Percentiles rank a stretch among this genome's conserved stretches.
Conservation (phyloP, 1,140 invertebrate species). For the Neotoxoptera formosana region DNA sequence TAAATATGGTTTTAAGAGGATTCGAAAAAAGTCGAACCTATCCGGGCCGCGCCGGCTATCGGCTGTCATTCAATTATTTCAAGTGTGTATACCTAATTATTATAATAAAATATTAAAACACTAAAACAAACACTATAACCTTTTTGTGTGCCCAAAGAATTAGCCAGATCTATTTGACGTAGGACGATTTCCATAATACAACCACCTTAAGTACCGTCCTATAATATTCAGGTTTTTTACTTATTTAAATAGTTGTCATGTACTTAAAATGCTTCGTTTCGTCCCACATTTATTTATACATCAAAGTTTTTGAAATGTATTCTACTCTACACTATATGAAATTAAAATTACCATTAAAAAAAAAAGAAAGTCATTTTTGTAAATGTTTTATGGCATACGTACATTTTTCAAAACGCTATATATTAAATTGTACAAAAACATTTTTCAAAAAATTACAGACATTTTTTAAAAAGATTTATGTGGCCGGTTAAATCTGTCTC, state of each 20-base stretch:
- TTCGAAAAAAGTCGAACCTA: background rate
- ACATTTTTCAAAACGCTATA: too few species aligned
- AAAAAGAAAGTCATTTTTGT: too few species aligned
- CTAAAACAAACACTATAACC: background rate
- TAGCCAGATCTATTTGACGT: background rate
- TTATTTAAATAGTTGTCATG: background rate
- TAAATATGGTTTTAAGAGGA: background rate
- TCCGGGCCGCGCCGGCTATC: background rate
- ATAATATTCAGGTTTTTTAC: background rate
- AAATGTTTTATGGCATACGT: too few species aligned
- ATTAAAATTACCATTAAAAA: too few species aligned
- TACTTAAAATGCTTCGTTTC: background rate
- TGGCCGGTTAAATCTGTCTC: too few species aligned
- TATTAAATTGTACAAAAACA: too few species aligned
- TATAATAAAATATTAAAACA: background rate
- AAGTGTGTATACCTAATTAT: background rate
- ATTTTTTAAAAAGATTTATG: too few species aligned
- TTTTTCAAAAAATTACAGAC: too few species aligned
- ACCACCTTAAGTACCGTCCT: background rate
- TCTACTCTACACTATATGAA: too few species aligned
- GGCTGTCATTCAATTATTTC: background rate
- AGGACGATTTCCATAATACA: background rate
- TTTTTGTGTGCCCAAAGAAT: background rate
- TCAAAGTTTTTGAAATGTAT: background rate
- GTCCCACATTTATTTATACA: background rate